Evolutionary conservation across 2,797 vertebrate genomes (phyloP).

Genomic region (Simalia tracyae): DNA sequence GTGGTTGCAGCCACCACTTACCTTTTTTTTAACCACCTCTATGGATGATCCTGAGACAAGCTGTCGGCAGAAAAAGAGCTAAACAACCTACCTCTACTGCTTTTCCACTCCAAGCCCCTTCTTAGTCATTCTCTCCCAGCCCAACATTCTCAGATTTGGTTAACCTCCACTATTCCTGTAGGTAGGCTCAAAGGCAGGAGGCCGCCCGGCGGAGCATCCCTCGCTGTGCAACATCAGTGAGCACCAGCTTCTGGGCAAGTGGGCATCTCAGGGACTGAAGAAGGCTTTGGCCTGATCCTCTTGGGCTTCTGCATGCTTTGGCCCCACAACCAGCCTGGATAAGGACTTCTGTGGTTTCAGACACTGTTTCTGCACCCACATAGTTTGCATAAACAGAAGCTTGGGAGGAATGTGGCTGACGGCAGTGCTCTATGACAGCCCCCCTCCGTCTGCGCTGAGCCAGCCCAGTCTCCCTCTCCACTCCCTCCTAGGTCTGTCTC

Average conservation of each 20-base stretch:
- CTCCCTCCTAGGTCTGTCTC: background rate
- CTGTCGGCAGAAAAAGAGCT: background rate
- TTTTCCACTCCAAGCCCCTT: background rate
- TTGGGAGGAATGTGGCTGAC: background rate
- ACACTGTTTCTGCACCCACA: background rate
- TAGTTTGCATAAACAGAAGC: background rate
- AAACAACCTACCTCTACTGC: background rate
- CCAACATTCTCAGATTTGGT: background rate
- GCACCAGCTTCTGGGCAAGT: background rate
- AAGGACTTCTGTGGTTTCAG: background rate
- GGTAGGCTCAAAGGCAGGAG: background rate
- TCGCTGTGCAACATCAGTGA: background rate
- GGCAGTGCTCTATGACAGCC: background rate
- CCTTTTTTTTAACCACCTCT: background rate
- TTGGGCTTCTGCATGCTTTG: background rate
- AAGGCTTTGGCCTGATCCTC: background rate
- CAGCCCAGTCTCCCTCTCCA: background rate
- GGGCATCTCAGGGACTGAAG: background rate
- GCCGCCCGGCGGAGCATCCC: background rate
- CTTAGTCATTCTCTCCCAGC: background rate
- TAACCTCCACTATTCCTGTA: background rate
- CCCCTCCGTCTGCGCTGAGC: background rate
- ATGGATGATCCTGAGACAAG: background rate
- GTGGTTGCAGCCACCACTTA: background rate
- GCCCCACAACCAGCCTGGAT: too few relatives aligned